Evolutionary conservation across 2,888 invertebrate species (phyloP), one percentile per base, ranked within the genome.

Genomic region (Lasius fuliginosus): DNA sequence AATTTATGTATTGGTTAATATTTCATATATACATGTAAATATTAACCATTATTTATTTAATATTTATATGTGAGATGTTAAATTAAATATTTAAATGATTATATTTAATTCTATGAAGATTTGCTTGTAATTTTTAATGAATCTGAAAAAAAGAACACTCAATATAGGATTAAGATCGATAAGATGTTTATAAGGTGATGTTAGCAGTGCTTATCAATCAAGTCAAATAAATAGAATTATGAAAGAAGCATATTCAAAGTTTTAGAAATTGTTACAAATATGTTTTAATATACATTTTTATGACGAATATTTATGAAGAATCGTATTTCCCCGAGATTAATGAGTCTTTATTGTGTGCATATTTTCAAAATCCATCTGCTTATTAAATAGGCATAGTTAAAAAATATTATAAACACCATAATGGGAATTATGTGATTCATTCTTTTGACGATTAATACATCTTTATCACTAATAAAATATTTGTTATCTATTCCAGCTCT

Each of bases 391-490:
- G 15, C 23, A 9, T 15, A 68, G 49, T 68, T 49, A 71, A 71
- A 36, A 71, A 56, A 56, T 23, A 56, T 23, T 18, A 46, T 46
- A 0, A 46, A 46, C 15, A 46, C 15, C 15, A 3, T 42, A 46
- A 18, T 46, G 46, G 1, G 5, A 46, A 49, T 49, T 6, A 6
- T 18, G 58, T 73, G 73, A 73, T 58, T 73, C 58, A 73, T 23
- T 15, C 27, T 53, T 46, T 46, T 36, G 5, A 49, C n/a, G n/a
- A 73, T 58, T 23, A 71, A 56, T 23, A 36, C 27, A 27, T 69
- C 49, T 12, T n/a, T 58, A 73, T 73, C 33, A 11, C 6, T 40
- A 73, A 58, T 58, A 27, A 73, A 23, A 73, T 73, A 74, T 74
- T 74, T 27, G n/a, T 27, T 73, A 27, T 36, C 18, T 58, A 42